phyloP scores from a whole-genome alignment of 2,888 invertebrate genomes.

The Spisula solida region DNA sequence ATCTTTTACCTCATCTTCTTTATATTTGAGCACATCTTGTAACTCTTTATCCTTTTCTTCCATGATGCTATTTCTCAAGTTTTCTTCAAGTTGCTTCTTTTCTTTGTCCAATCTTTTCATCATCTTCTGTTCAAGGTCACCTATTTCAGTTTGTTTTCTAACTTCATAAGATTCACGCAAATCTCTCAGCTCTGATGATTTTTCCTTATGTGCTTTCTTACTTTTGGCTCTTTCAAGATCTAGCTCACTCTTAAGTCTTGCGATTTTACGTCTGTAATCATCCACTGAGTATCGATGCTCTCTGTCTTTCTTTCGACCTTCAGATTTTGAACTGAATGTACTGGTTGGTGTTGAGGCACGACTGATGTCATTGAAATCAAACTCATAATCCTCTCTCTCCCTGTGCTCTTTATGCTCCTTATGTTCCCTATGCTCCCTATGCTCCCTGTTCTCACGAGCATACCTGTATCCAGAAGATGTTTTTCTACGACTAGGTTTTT shows the following conservation, averaged over 20 bases:
- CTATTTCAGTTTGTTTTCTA: constrained; percentile 77
- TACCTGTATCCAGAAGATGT: constrained; percentile 32
- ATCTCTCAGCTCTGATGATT: constrained; percentile 79
- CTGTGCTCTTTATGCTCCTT: not conserved
- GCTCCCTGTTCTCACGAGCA: constrained; percentile 18
- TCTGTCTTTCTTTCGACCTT: constrained; percentile 75
- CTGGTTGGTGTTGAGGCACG: constrained; percentile 82
- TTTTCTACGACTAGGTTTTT: constrained; percentile 43
- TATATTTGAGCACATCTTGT: constrained; percentile 82
- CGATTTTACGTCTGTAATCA: constrained; percentile 77
- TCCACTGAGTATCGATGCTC: constrained; percentile 73
- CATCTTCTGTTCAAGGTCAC: constrained; percentile 72
- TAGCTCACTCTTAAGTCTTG: constrained; percentile 80
- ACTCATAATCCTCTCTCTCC: constrained; percentile 77
- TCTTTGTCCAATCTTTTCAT: constrained; percentile 79
- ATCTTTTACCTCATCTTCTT: constrained; percentile 81
- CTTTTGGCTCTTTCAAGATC: constrained; percentile 81
- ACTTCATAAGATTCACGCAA: constrained; percentile 79
- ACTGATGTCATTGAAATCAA: constrained; percentile 82
- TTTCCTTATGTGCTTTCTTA: constrained; percentile 82
- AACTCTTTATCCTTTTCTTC: constrained; percentile 82
- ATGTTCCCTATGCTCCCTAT: constrained; percentile 21
- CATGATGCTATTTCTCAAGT: constrained; percentile 64
- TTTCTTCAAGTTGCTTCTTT: constrained; percentile 77
- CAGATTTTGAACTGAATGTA: constrained; percentile 80